Base-by-base conservation (phyloP, 2,113 vertebrate genomes). In the Nibea coibor region DNA sequence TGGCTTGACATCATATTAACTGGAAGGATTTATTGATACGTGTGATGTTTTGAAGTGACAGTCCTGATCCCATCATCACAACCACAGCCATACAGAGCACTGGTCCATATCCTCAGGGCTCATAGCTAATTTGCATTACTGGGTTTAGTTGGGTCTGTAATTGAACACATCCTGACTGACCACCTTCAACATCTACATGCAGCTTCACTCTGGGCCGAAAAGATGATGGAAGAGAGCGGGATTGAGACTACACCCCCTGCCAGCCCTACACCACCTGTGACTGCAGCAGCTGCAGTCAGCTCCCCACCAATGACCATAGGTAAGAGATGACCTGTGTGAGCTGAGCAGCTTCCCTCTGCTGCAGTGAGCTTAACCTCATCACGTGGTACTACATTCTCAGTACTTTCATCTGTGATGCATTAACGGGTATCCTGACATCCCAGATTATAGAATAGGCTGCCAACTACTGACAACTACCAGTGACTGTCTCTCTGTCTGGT, bases 161-260 rank as follows among this genome's bases (percentile, higher is more conserved):
- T 31, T 11, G 20, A 53, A 39, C 3, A 43, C 10, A 43, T 28
- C n/a, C 22, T 47, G 26, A 43, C 45, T 45, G 5, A 61, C 48
- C 7, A 10, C 31, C 35, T 39, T 39, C 7, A 17, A 19, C 10
- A 5, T 71, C 2, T 53, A 39, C 0, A 48, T 82, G 9, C 75
- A 78, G 62, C 20, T 62, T 3, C 19, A 6, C 43, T 82, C 54
- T 71, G 65, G 16, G 22, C 42, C 61, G 22, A 72, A 63, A 98
- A 96, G 89, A 99, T 99, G 98, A 99, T 99, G 98, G 97, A 99
- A 96, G 97, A 99, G 91, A 99, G 97, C 75, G 97, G 97, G 79
- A 96, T 98, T 92, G 98, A 99, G 93, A 96, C 95, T 0, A 98
- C 97, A 0, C 97, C 97, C 0, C 97, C 97, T 3, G 91, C 92